Percentiles rank a stretch among this genome's conserved stretches.
Evolutionary conservation across 2,888 invertebrate species (phyloP).

Genomic region (Bibio marci): DNA sequence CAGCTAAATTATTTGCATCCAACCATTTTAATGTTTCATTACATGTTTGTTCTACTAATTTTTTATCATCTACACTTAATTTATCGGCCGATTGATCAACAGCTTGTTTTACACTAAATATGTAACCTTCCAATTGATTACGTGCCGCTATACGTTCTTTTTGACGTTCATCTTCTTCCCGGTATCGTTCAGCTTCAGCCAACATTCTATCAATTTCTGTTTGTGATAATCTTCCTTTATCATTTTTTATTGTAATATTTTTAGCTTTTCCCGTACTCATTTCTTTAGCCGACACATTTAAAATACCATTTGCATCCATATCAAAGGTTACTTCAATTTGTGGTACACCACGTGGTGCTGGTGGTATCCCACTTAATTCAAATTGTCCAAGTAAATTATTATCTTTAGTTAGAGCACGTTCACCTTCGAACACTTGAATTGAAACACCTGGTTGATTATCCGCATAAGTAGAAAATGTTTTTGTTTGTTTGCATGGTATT

Average conservation of each 20-base stretch:
- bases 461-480: conserved; percentile 61
- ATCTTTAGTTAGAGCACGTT: conserved; percentile 62
- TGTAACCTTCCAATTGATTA: conserved; percentile 51
- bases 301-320: conserved; percentile 72
- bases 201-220: conserved; percentile 64
- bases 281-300: conserved; percentile 63
- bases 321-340: conserved; percentile 54
- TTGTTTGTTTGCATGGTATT: conserved; percentile 54
- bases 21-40: conserved; percentile 51
- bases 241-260: conserved; percentile 68
- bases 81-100: conserved; percentile 43
- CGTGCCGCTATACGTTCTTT: conserved; percentile 43
- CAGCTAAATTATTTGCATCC: conserved; percentile 59
- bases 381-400: conserved; percentile 91
- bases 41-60: conserved; percentile 39
- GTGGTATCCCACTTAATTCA: conserved; percentile 55
- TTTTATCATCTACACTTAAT: conserved; percentile 45
- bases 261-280: conserved; percentile 48
- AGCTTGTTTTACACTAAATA: conserved; percentile 51
- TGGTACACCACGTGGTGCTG: conserved; percentile 48
- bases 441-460: conserved; percentile 66
- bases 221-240: conserved; percentile 63
- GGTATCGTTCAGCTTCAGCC: conserved; percentile 48
- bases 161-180: conserved; percentile 49
- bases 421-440: conserved; percentile 59